These are phyloP conservation scores for Andrena flavipes DNA, from an alignment of 2,888 invertebrate genomes.

Conservation along the genomic window DNA sequence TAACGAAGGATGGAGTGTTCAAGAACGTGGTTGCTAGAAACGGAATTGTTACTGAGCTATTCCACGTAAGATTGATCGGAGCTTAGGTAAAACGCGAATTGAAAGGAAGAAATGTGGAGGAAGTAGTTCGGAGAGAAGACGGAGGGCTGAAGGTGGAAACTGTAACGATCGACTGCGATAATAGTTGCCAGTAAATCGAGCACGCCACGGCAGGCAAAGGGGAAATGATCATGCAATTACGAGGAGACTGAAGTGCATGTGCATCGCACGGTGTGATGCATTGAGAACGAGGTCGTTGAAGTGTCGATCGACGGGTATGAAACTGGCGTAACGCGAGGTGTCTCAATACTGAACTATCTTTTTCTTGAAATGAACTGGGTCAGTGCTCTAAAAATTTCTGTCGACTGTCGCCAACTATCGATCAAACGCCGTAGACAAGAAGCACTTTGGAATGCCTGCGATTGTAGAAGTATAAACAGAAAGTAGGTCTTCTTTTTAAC, in stretches of 20 bases:
- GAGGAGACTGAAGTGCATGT: conserved; percentile 51
- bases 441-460: too few relatives aligned
- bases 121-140: not conserved
- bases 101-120: too few relatives aligned
- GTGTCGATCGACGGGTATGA: conserved; percentile 47
- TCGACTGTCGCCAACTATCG: not conserved
- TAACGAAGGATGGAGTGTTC: too few relatives aligned
- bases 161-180: conserved; percentile 28
- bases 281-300: conserved; percentile 59
- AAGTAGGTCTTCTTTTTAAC: too few relatives aligned
- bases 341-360: conserved; percentile 11
- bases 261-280: conserved; percentile 53
- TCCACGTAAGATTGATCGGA: too few relatives aligned
- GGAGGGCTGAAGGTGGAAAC: conserved; percentile 16
- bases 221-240: conserved; percentile 59
- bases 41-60: too few relatives aligned
- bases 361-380: not conserved
- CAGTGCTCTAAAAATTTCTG: not conserved
- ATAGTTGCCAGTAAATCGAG: conserved; percentile 50
- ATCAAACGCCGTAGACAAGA: too few relatives aligned
- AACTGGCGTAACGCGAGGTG: conserved; percentile 36
- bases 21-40: too few relatives aligned
- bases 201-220: conserved; percentile 39
- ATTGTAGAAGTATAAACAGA: too few relatives aligned
- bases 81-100: too few relatives aligned